Conservation (phyloP, 2,113 vertebrate genomes). For the Cottus gobio region DNA sequence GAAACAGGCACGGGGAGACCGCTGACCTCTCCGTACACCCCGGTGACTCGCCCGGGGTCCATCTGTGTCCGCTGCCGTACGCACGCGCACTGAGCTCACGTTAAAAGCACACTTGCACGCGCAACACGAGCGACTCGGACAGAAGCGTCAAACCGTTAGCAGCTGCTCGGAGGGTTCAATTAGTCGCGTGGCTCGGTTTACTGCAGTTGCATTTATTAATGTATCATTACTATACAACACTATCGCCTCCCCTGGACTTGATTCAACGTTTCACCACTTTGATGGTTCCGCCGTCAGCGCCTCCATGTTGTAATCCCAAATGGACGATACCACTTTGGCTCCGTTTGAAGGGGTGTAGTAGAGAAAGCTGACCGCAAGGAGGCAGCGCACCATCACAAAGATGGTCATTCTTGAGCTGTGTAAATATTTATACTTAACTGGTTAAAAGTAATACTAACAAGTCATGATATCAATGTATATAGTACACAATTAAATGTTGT, state of each 20-base stretch:
- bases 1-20: slow-evolving; percentile 64
- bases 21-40: slow-evolving; percentile 67
- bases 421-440: too few species aligned
- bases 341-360: slow-evolving; percentile 26
- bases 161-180: not conserved
- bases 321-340: slow-evolving; percentile 63
- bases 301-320: slow-evolving; percentile 67
- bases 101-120: not conserved
- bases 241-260: too few species aligned
- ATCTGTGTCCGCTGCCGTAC: not conserved
- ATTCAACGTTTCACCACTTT: too few species aligned
- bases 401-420: too few species aligned
- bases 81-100: not conserved
- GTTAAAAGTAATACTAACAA: too few species aligned
- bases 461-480: too few species aligned
- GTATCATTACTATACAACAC: not conserved
- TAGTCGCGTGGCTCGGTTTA: not conserved
- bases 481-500: too few species aligned
- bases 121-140: not conserved
- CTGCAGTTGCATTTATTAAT: not conserved
- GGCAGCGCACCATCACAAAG: slow-evolving; percentile 4
- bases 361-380: not conserved
- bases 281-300: not conserved
- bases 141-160: not conserved
- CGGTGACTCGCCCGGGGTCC: slow-evolving; percentile 58